Evolutionary conservation across 2,888 invertebrate genomes (phyloP).

Genomic region (Hydrotaea diabolus): DNA sequence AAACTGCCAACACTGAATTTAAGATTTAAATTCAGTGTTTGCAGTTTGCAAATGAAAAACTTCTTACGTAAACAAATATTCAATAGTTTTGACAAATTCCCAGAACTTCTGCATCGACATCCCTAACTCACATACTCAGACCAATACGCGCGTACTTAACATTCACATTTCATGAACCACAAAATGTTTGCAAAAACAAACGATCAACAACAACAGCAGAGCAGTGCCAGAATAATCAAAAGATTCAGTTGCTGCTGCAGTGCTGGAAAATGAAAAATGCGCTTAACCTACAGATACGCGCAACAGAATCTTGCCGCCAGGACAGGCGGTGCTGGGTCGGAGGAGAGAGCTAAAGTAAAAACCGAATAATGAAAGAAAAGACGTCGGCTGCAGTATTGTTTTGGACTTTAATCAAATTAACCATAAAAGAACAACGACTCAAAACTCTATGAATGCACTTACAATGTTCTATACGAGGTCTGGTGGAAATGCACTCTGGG

Average conservation of each 20-base stretch:
- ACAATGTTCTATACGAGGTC: background rate
- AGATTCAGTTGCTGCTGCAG: slow-evolving; percentile 1
- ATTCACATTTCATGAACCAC: slow-evolving; percentile 35
- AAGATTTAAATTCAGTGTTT: no score
- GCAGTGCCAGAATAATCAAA: background rate
- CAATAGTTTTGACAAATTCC: no score
- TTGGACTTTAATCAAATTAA: slow-evolving; percentile 57
- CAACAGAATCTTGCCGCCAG: background rate
- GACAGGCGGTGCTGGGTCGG: background rate
- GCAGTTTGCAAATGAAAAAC: no score
- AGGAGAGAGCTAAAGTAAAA: background rate
- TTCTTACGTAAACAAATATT: no score
- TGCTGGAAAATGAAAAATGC: background rate
- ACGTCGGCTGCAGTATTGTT: slow-evolving; percentile 26
- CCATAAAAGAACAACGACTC: slow-evolving; percentile 19
- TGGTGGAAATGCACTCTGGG: background rate
- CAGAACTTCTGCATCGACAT: background rate
- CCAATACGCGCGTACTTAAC: slow-evolving; percentile 6
- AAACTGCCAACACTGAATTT: no score
- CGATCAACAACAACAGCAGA: background rate
- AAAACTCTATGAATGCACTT: slow-evolving; percentile 1
- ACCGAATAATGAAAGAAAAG: background rate
- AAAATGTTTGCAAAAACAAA: slow-evolving; percentile 24
- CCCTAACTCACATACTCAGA: background rate
- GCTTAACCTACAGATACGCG: background rate